A percentile compares a stretch with the other conserved stretches of the same genome.
phyloP scores from a whole-genome alignment of 2,797 vertebrate genomes.

The Malacoraja senta region DNA sequence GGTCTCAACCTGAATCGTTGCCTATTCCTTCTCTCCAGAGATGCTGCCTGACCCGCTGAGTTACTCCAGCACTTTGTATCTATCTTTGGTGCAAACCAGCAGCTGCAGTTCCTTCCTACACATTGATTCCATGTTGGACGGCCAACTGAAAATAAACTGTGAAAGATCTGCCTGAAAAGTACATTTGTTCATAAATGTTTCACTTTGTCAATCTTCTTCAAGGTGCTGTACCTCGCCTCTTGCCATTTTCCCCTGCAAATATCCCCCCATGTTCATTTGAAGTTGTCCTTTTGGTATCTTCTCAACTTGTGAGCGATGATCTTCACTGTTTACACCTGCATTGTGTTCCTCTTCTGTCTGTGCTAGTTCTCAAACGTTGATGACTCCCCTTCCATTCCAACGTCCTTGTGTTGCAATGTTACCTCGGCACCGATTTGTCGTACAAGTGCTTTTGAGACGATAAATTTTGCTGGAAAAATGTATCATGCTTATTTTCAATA shows the following conservation, averaged over 20 bases:
- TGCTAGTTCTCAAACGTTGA: neutral
- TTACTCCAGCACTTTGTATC: too few relatives aligned
- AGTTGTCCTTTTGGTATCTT: conserved; percentile 12
- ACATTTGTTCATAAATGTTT: neutral
- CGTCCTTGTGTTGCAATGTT: neutral
- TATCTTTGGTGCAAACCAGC: too few relatives aligned
- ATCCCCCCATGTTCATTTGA: neutral
- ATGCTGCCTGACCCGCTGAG: too few relatives aligned
- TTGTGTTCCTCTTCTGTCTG: neutral
- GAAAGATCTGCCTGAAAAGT: neutral
- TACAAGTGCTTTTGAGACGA: neutral
- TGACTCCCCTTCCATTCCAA: neutral
- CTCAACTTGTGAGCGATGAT: neutral
- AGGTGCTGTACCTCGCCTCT: neutral
- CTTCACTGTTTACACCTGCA: neutral
- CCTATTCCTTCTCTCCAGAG: too few relatives aligned
- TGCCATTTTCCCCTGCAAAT: neutral
- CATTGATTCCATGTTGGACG: neutral
- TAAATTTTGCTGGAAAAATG: conserved; percentile 14
- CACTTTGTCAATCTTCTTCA: neutral
- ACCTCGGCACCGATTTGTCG: neutral
- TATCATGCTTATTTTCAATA: conserved; percentile 36
- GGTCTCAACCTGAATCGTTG: too few relatives aligned
- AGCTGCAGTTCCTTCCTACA: too few relatives aligned
- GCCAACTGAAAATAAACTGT: neutral